Base-by-base conservation (phyloP, 2,113 vertebrate genomes). In the Coturnix japonica region DNA sequence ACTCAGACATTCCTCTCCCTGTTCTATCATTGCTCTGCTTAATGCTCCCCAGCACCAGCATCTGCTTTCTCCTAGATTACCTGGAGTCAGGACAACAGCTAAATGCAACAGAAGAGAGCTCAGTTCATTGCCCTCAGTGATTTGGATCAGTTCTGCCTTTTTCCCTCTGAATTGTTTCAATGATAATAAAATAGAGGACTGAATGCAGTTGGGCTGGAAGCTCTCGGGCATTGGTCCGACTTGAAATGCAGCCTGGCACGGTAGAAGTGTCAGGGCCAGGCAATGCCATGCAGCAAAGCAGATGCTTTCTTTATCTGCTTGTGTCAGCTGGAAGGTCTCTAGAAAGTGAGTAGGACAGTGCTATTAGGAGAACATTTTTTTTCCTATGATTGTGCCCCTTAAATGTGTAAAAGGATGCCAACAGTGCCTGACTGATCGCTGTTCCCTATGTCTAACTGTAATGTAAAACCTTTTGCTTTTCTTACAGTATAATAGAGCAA, bases 51-150 rank as follows among this genome's bases (percentile, higher is more conserved):
- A 85, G 89, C 1, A 0, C 74, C 1, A 0, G 67, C 81, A 91
- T 85, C 91, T 49, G 86, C 89, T 85, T 70, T 92, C 92, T 89
- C 86, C 71, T 44, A 25, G 71, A 56, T 92, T 71, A 87, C 84
- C 89, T 85, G 75, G 22, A 2, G 23, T 47, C 15, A 0, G 59
- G 59, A 56, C 74, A 70, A 60, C 18, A 53, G 31, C 44, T 63
- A 89, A 92, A 80, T n/a, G 79, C 89, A 77, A 43, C 56, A 81
- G 60, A 44, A 90, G 37, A 51, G 79, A 91, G 33, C 66, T 94
- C 37, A 2, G 1, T 39, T 90, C 46, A 54, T 13, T 59, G 41
- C 21, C 72, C 30, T 61, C 46, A n/a, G 30, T n/a, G 54, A n/a
- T 18, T 41, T 73, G 49, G 65, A 70, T 7, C 3, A 2, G 1